Percentiles rank a stretch among this genome's conserved stretches.
These are phyloP conservation scores for Falco novaeseelandiae DNA, from an alignment of 2,797 vertebrate genomes.

Conservation along the genomic window DNA sequence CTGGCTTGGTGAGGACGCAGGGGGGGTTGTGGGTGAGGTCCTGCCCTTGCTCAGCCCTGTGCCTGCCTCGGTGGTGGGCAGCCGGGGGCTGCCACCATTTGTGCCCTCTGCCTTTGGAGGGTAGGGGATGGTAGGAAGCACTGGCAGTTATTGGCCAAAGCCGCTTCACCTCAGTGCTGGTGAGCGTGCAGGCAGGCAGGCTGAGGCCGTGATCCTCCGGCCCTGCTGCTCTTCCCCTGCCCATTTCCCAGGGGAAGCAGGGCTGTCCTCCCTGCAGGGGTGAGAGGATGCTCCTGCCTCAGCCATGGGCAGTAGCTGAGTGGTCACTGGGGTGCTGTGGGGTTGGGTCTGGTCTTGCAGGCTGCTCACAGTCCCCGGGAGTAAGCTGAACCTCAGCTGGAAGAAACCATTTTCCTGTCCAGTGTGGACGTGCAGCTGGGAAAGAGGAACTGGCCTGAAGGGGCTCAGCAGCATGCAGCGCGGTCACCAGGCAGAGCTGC, in stretches of 20 bases:
- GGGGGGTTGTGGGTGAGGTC: fast-evolving
- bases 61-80: not conserved
- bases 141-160: not conserved
- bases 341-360: not conserved
- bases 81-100: fast-evolving
- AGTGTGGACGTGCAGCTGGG: fast-evolving
- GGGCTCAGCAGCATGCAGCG: fast-evolving
- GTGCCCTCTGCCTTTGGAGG: not conserved
- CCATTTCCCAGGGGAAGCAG: fast-evolving
- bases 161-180: fast-evolving
- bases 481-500: not conserved
- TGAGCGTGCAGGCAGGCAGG: not conserved
- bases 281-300: not conserved
- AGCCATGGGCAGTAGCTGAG: fast-evolving
- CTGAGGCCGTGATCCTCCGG: fast-evolving
- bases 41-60: fast-evolving
- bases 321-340: not conserved
- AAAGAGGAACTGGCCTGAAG: conserved; percentile 6
- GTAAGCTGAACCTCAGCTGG: fast-evolving
- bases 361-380: fast-evolving
- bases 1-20: fast-evolving
- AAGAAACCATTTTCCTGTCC: not conserved
- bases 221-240: fast-evolving
- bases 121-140: fast-evolving
- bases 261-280: not conserved